Conservation (phyloP, 2,888 invertebrate species). For the Mesoligia furuncula region DNA sequence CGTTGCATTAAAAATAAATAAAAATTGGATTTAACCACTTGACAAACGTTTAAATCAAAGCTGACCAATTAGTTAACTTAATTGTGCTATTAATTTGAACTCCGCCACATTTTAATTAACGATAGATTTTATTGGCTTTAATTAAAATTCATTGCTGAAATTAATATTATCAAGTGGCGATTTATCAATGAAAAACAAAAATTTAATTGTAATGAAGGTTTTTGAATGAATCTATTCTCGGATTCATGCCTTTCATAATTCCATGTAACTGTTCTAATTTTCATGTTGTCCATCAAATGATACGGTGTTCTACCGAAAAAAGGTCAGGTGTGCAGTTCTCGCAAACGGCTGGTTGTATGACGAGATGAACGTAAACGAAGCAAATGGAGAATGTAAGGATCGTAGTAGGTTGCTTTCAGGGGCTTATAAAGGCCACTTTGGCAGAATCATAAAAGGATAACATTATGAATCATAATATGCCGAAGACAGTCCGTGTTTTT, state of each 20-base stretch:
- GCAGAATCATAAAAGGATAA: no score
- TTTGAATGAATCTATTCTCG: not conserved
- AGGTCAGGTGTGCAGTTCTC: not conserved
- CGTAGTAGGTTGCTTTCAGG: not conserved
- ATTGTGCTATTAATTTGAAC: slow-evolving; percentile 43
- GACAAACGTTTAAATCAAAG: slow-evolving; percentile 34
- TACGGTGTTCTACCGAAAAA: not conserved
- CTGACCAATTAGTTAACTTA: slow-evolving; percentile 34
- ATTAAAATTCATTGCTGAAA: slow-evolving; percentile 17
- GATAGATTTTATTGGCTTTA: slow-evolving; percentile 26
- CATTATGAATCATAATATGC: no score
- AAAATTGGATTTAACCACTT: slow-evolving; percentile 29
- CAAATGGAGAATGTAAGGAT: not conserved
- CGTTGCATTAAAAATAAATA: slow-evolving; percentile 13
- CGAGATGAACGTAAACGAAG: not conserved
- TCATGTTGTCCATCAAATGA: not conserved
- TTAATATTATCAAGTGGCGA: not conserved
- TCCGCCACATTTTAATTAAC: slow-evolving; percentile 19
- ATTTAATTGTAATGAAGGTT: no score
- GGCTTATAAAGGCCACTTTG: no score
- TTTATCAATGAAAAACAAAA: not conserved
- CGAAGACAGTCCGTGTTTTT: no score
- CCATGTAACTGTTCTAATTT: not conserved
- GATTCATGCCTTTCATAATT: not conserved
- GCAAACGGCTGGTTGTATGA: not conserved